phyloP scores from a whole-genome alignment of 2,888 invertebrate species.

The Epinotia bilunana region DNA sequence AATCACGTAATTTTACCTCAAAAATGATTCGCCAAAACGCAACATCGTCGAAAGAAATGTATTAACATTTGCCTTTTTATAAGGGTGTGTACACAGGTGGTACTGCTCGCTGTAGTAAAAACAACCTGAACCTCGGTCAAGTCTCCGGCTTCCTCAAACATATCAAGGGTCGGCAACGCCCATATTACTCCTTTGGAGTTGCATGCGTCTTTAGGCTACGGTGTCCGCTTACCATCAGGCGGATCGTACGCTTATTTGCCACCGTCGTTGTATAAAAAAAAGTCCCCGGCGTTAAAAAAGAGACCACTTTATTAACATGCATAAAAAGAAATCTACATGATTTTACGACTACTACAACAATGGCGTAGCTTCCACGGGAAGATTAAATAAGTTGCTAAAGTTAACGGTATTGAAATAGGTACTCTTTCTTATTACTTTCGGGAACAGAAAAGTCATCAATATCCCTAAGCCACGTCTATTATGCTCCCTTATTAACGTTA shows the following conservation, averaged over 20 bases:
- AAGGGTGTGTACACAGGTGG: too few species aligned
- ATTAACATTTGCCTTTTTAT: not conserved
- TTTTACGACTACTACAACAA: not conserved
- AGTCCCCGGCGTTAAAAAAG: not conserved
- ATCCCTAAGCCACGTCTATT: conserved; percentile 2
- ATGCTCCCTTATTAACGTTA: not conserved
- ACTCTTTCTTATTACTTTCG: not conserved
- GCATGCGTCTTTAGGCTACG: too few species aligned
- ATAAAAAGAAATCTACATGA: not conserved
- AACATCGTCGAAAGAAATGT: not conserved
- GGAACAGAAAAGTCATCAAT: conserved; percentile 4
- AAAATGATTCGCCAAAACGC: not conserved
- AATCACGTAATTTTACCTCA: not conserved
- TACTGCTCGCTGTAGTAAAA: not conserved
- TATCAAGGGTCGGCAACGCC: too few species aligned
- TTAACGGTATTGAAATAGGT: not conserved
- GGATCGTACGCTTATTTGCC: too few species aligned
- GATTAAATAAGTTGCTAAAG: not conserved
- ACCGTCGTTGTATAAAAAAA: too few species aligned
- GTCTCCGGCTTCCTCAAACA: too few species aligned
- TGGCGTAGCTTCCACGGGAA: not conserved
- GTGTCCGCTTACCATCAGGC: too few species aligned
- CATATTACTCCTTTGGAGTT: too few species aligned
- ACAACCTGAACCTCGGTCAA: not conserved
- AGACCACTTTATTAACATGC: not conserved